Base-by-base conservation (phyloP, 2,113 vertebrate genomes). In the Zapornia atra region DNA sequence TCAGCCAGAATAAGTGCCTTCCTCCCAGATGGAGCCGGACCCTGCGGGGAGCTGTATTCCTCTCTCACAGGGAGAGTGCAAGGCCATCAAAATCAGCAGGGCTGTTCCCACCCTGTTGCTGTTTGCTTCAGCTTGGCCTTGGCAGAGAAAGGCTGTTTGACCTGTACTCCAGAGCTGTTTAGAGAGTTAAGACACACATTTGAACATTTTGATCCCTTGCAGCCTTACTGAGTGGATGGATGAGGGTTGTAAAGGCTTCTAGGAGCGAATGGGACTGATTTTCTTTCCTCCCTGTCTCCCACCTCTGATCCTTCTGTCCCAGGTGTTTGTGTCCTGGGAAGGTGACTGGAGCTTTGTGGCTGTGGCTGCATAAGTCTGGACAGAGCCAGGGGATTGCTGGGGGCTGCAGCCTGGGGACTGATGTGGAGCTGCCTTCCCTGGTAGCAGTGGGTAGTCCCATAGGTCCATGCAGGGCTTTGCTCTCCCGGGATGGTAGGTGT, bases 21-120 rank as follows among this genome's bases (percentile, higher is more conserved):
- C 11, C 7, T 90, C 15, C 6, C 24, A 69, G 34, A 15, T 22
- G 65, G 63, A 82, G 66, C 54, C 0, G 3, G 50, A 36, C 33
- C 50, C 15, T 75, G 21, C 13, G 12, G 13, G 11, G 25, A 63
- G 9, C 14, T 1, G 0, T 21, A 51, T 42, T 34, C 42, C 38
- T 29, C 71, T 77, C 11, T 15, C 11, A 12, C 16, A 70, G 64
- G 57, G 38, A 29, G 64, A 60, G 53, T 15, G 8, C 50, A 17
- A n/a, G 57, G 25, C 25, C 16, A 3, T 1, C 9, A 17, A 38
- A 26, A 71, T 54, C 33, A 12, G 18, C 11, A 38, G 48, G 54
- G 15, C 48, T 2, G 0, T 53, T 82, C 33, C 34, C 34, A 81
- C 17, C 21, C 44, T 0, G 0, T 6, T 70, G 15, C 56, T 59